phyloP scores from a whole-genome alignment of 1,140 invertebrate genomes.

The Tetragnatha versicolor region DNA sequence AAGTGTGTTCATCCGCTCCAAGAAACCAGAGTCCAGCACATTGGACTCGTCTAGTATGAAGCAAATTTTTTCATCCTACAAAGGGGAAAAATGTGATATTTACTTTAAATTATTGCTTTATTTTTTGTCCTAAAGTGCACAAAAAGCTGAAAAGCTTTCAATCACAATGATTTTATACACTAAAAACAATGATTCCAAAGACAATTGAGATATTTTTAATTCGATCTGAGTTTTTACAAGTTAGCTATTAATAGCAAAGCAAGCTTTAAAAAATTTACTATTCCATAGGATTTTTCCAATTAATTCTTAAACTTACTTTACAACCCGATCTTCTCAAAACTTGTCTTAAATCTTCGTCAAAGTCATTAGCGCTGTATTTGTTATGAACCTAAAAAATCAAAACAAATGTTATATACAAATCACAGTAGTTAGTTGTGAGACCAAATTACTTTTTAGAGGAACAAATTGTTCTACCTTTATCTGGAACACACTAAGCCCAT shows the following conservation, averaged over 20 bases:
- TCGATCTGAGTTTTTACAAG: too few species aligned
- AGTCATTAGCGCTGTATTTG: slow-evolving; percentile 98
- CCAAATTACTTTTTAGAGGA: not conserved
- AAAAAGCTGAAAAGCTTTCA: too few species aligned
- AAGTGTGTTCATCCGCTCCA: slow-evolving; percentile 99
- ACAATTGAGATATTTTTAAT: too few species aligned
- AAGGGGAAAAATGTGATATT: slow-evolving; percentile 3
- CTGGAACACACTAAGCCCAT: slow-evolving; percentile 97
- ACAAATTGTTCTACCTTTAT: slow-evolving; percentile 73
- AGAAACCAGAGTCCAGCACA: slow-evolving; percentile 96
- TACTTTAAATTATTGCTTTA: too few species aligned
- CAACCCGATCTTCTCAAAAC: slow-evolving; percentile 94
- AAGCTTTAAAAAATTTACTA: too few species aligned
- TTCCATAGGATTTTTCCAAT: too few species aligned
- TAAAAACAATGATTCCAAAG: too few species aligned
- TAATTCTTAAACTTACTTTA: slow-evolving; percentile 72
- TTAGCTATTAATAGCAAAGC: too few species aligned
- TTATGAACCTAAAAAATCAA: slow-evolving; percentile 84
- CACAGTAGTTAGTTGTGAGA: not conserved
- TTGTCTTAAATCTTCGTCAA: slow-evolving; percentile 96
- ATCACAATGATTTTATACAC: too few species aligned
- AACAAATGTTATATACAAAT: not conserved
- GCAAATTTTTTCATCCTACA: slow-evolving; percentile 92
- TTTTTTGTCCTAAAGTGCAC: too few species aligned
- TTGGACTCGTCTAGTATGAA: slow-evolving; percentile 99